A percentile compares a stretch with the other conserved stretches of the same genome.
phyloP scores from a whole-genome alignment of 2,797 vertebrate genomes.

The Oryzias dopingdopingensis region DNA sequence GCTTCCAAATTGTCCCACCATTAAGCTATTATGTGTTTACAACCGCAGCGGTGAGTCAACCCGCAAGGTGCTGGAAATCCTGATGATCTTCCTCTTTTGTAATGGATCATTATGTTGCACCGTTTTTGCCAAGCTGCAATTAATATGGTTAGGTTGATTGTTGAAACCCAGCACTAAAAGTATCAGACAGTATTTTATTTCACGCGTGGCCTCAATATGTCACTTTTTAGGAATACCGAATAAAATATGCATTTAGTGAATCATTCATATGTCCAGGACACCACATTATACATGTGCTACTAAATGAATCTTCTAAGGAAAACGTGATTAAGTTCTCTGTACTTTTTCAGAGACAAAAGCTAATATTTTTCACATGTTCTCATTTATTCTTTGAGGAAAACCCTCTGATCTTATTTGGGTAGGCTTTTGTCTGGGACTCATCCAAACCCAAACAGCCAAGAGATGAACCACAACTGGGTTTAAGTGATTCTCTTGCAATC shows the following conservation, averaged over 20 bases:
- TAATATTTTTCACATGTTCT: constrained; percentile 3
- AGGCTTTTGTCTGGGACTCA: constrained; percentile 63
- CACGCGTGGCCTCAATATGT: constrained; percentile 29
- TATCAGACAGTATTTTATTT: constrained; percentile 16
- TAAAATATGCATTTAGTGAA: constrained; percentile 2
- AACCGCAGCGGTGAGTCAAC: constrained; percentile 73
- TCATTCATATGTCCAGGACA: background rate
- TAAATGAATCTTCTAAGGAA: constrained; percentile 1
- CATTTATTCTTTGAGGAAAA: constrained; percentile 32
- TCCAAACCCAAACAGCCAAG: constrained; percentile 65
- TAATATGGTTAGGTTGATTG: constrained; percentile 42
- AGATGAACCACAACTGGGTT: constrained; percentile 61
- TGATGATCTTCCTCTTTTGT: constrained; percentile 49
- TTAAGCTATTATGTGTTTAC: constrained; percentile 89
- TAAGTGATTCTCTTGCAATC: constrained; percentile 59
- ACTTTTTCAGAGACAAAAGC: constrained; percentile 14
- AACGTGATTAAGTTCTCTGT: constrained; percentile 2
- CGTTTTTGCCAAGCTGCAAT: constrained; percentile 40
- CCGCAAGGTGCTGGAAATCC: constrained; percentile 69
- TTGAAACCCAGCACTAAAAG: constrained; percentile 31
- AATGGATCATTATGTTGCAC: constrained; percentile 57
- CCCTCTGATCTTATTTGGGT: constrained; percentile 68
- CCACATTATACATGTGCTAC: constrained; percentile 1
- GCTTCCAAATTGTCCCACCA: constrained; percentile 86
- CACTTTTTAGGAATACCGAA: constrained; percentile 11